phyloP scores from a whole-genome alignment of 2,888 invertebrate species.

The Sphinx pinastri region DNA sequence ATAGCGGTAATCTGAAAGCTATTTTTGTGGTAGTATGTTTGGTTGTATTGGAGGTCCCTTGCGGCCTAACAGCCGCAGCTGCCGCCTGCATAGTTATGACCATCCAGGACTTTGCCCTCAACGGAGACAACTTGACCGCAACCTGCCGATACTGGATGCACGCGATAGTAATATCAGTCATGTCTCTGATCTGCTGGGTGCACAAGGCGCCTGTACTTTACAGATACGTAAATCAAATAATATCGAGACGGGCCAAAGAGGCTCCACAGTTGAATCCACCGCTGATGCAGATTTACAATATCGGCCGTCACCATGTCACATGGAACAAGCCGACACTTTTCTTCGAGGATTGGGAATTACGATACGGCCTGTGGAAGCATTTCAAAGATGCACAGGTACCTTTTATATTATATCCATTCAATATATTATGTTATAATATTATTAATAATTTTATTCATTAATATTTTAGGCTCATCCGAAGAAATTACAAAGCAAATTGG shows the following conservation, averaged over 20 bases:
- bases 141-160: constrained; percentile 81
- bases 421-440: neutral
- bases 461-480: neutral
- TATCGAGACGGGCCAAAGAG: constrained; percentile 82
- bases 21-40: constrained; percentile 82
- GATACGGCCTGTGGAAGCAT: constrained; percentile 86
- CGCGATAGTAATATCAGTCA: constrained; percentile 83
- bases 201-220: constrained; percentile 84
- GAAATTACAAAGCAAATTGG: neutral
- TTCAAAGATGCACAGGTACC: constrained; percentile 58
- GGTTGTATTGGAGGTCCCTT: constrained; percentile 84
- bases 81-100: constrained; percentile 84
- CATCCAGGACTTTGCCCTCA: constrained; percentile 83
- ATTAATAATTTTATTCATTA: neutral
- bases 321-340: constrained; percentile 86
- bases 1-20: constrained; percentile 78
- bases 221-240: constrained; percentile 82
- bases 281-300: constrained; percentile 77
- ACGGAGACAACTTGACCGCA: constrained; percentile 57
- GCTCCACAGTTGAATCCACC: constrained; percentile 87
- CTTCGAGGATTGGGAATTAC: constrained; percentile 86
- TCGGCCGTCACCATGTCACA: constrained; percentile 81
- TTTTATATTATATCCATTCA: neutral
- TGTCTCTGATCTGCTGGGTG: constrained; percentile 86
- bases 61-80: constrained; percentile 84